phyloP scores from a whole-genome alignment of 2,888 invertebrate genomes.

The Nowickia ferox region DNA sequence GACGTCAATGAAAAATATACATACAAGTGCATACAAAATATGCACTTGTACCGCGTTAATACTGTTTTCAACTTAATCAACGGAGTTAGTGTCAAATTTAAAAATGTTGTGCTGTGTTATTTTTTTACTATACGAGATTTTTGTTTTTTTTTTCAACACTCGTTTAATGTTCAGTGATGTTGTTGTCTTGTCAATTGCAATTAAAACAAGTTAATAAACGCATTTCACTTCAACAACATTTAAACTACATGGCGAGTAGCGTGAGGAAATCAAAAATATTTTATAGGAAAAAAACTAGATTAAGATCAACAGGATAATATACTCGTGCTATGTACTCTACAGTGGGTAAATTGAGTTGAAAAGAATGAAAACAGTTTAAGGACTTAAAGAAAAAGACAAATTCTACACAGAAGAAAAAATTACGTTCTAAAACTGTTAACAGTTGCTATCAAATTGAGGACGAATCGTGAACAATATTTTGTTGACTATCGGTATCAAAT shows the following conservation, averaged over 20 bases:
- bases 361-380: too few relatives aligned
- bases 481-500: too few relatives aligned
- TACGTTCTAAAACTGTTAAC: too few relatives aligned
- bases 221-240: conserved; percentile 14
- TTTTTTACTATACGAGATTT: background rate
- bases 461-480: too few relatives aligned
- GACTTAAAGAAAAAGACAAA: too few relatives aligned
- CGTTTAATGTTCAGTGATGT: conserved; percentile 6
- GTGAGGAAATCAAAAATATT: background rate
- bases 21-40: conserved; percentile 16
- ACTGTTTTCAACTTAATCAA: conserved; percentile 36
- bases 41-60: conserved; percentile 7
- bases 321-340: background rate
- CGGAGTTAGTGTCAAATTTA: conserved; percentile 44
- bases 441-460: too few relatives aligned
- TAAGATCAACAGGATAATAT: background rate
- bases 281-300: background rate
- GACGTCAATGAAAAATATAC: conserved; percentile 46
- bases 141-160: background rate
- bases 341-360: background rate
- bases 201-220: conserved; percentile 55
- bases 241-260: background rate
- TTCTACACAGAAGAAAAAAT: too few relatives aligned
- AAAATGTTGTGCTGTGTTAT: conserved; percentile 24
- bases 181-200: conserved; percentile 52